phyloP scores from a whole-genome alignment of 2,797 vertebrate species.

The Lepidocolaptes lacrymiger region DNA sequence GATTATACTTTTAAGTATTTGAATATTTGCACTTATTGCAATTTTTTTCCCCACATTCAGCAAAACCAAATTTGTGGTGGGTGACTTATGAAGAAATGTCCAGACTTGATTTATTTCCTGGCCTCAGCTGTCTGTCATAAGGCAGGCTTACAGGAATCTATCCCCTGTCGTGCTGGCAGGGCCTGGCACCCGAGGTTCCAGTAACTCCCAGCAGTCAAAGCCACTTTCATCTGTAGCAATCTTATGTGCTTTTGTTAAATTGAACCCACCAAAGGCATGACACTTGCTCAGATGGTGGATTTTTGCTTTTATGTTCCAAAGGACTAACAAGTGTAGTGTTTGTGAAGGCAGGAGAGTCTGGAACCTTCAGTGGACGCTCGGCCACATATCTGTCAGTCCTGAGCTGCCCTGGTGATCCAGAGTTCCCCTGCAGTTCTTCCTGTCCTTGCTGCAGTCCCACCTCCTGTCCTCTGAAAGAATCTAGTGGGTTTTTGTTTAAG shows the following conservation, averaged over 20 bases:
- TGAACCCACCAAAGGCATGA: neutral
- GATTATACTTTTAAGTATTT: neutral
- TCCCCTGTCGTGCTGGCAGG: neutral
- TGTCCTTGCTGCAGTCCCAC: neutral
- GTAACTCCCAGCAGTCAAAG: neutral
- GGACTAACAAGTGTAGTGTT: neutral
- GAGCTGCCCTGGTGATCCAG: neutral
- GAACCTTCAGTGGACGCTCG: neutral
- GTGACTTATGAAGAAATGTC: neutral
- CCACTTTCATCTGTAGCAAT: neutral
- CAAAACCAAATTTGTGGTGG: neutral
- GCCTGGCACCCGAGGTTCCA: neutral
- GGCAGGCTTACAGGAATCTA: conserved; percentile 22
- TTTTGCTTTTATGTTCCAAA: neutral
- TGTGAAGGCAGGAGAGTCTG: neutral
- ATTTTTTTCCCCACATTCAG: neutral
- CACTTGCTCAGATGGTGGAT: neutral
- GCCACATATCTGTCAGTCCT: accelerated
- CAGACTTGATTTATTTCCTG: conserved; percentile 11
- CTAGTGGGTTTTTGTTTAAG: neutral
- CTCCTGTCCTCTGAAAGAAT: neutral
- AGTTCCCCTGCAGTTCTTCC: neutral
- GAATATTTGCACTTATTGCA: neutral
- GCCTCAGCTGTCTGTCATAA: neutral
- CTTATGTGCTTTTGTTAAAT: neutral